Base-by-base conservation (phyloP, 2,797 vertebrate genomes). In the Enteromius anoplus region DNA sequence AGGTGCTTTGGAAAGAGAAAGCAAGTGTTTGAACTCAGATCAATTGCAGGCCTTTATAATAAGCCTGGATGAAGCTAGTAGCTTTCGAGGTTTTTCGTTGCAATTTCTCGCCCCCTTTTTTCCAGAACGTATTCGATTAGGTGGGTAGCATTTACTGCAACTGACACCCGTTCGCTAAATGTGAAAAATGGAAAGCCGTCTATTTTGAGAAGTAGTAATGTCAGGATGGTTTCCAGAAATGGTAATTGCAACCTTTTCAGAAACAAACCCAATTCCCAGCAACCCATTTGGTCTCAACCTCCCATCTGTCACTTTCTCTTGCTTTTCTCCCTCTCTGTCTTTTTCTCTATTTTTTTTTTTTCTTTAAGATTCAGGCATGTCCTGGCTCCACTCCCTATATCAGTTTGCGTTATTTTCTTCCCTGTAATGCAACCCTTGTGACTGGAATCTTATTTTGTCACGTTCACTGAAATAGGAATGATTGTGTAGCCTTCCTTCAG, bases 221-320 rank as follows among this genome's bases (percentile, higher is more conserved):
- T 88, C 86, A 51, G 87, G 84, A 88, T 85, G 79, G 78, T 85
- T 89, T 89, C 85, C 87, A 73, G 83, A 40, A 75, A 81, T 69
- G 78, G 85, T 91, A 92, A 92, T 91, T 91, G 88, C 88, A 91
- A 89, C 88, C 88, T 90, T 90, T 88, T 90, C 88, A 90, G 78
- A 82, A 83, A 86, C 70, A 7, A 84, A 86, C 78, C 66, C 76
- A 66, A 64, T 75, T 85, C 68, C 76, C 83, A 83, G 80, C 72
- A 85, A 81, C 72, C 72, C 71, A 60, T 76, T 83, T 51, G 21
- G 85, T 89, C 89, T 85, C 86, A 88, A 85, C 29, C 58, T 71
- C 75, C 34, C 65, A 87, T 90, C 88, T 89, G 76, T 87, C 81
- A 89, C 84, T 89, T 85, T 51, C 64, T 80, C 58, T 53, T 4